These are phyloP conservation scores for Hydractinia symbiolongicarpus DNA, from an alignment of 30 jellyfish, hydroid and myxozoan species.

Conservation along the genomic window DNA sequence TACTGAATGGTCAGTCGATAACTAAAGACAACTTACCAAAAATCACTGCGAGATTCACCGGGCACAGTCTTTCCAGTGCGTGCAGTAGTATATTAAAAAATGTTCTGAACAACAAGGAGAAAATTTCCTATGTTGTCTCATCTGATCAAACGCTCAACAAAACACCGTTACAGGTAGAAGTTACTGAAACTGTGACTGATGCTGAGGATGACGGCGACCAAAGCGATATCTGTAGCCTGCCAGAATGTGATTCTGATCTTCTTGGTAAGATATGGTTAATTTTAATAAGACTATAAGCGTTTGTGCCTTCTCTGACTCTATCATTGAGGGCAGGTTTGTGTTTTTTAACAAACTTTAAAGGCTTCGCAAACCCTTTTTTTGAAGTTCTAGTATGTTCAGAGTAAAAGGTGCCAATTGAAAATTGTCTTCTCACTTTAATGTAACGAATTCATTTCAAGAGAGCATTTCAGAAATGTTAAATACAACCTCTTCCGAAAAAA, in stretches of 20 bases:
- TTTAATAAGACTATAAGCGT: not conserved
- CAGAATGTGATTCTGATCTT: constrained; percentile 32
- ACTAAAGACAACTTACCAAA: not conserved
- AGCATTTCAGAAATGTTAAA: too few relatives aligned
- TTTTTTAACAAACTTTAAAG: too few relatives aligned
- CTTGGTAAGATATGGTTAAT: constrained; percentile 1
- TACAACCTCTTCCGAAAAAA: too few relatives aligned
- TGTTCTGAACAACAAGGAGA: not conserved
- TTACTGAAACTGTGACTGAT: not conserved
- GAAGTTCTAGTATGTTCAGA: too few relatives aligned
- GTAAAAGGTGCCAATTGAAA: too few relatives aligned
- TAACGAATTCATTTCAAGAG: too few relatives aligned
- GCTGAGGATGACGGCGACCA: constrained; percentile 16
- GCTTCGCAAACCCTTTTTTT: too few relatives aligned
- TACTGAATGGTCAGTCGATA: not conserved
- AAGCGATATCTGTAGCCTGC: constrained; percentile 16
- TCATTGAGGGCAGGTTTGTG: too few relatives aligned
- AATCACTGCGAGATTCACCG: not conserved
- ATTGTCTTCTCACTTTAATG: too few relatives aligned
- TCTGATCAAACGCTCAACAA: not conserved
- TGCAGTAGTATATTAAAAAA: not conserved
- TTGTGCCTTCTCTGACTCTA: not conserved
- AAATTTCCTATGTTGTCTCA: not conserved
- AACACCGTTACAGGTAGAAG: not conserved
- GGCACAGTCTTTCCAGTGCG: constrained; percentile 5